A percentile compares a stretch with the other conserved stretches of the same genome.
phyloP scores from a whole-genome alignment of 2,113 vertebrate genomes.

The Ondatra zibethicus region DNA sequence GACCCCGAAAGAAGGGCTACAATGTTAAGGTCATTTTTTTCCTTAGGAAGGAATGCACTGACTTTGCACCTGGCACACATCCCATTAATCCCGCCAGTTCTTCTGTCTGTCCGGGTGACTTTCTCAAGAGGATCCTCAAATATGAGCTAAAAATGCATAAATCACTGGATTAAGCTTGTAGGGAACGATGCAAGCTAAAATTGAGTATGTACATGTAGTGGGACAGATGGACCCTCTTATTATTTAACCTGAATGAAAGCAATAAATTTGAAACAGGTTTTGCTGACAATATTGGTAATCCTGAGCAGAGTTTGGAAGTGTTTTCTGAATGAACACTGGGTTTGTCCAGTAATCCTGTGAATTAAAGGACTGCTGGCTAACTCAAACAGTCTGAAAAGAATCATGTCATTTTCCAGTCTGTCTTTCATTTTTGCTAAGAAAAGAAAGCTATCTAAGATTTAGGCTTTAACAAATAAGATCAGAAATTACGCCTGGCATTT shows the following conservation, averaged over 20 bases:
- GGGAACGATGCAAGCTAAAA: constrained; percentile 89
- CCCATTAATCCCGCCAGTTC: constrained; percentile 82
- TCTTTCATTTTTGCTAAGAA: constrained; percentile 76
- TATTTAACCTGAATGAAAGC: constrained; percentile 91
- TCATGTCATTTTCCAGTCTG: constrained; percentile 80
- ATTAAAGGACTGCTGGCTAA: constrained; percentile 87
- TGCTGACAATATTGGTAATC: constrained; percentile 90
- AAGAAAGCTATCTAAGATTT: constrained; percentile 65
- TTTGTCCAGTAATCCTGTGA: constrained; percentile 89
- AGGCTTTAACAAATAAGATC: constrained; percentile 74
- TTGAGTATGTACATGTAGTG: constrained; percentile 89
- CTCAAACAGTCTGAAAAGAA: constrained; percentile 85
- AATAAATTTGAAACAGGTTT: constrained; percentile 92
- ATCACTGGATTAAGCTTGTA: constrained; percentile 90
- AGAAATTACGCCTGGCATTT: constrained; percentile 66
- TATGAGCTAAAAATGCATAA: constrained; percentile 88
- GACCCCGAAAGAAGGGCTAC: constrained; percentile 78
- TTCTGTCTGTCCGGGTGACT: constrained; percentile 85
- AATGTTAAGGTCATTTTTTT: constrained; percentile 79
- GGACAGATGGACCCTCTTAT: constrained; percentile 90
- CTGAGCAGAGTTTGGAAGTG: constrained; percentile 90
- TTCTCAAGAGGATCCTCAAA: constrained; percentile 87
- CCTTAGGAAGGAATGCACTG: constrained; percentile 75
- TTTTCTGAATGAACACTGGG: constrained; percentile 88
- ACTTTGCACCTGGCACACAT: constrained; percentile 82